Percentiles rank a stretch among this genome's conserved stretches.
phyloP scores from a whole-genome alignment of 2,797 vertebrate genomes.

The Novumbra hubbsi region DNA sequence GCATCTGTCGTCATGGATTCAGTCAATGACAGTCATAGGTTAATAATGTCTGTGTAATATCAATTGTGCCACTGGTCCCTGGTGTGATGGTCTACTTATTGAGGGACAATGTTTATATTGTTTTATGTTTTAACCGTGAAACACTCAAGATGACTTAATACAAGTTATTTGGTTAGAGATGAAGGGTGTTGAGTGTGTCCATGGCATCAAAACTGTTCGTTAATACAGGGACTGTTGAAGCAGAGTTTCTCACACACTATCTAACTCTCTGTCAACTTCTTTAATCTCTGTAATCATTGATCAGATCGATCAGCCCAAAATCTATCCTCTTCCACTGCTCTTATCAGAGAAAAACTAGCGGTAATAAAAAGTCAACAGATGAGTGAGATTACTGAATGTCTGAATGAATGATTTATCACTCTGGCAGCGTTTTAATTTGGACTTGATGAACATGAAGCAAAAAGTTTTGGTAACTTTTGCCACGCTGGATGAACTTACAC shows the following conservation, averaged over 20 bases:
- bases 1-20: slow-evolving; percentile 39
- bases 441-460: neutral
- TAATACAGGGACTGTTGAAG: slow-evolving; percentile 39
- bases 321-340: slow-evolving; percentile 54
- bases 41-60: slow-evolving; percentile 13
- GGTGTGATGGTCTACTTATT: neutral
- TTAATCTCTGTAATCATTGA: slow-evolving; percentile 67
- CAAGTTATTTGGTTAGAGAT: neutral
- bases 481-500: no score
- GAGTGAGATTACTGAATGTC: slow-evolving; percentile 56
- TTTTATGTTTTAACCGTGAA: neutral
- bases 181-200: neutral
- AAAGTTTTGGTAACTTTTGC: no score
- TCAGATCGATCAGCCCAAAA: slow-evolving; percentile 61
- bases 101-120: neutral
- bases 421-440: slow-evolving; percentile 57
- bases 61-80: neutral
- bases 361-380: slow-evolving; percentile 58
- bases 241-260: slow-evolving; percentile 40
- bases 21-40: neutral
- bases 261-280: slow-evolving; percentile 20
- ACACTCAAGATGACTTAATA: neutral
- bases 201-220: slow-evolving; percentile 34
- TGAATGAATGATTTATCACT: slow-evolving; percentile 31
- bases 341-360: slow-evolving; percentile 66